A percentile compares a stretch with the other conserved stretches of the same genome.
These are phyloP conservation scores for Omphaloscelis lunosa DNA, from an alignment of 2,888 invertebrate species.

Conservation along the genomic window DNA sequence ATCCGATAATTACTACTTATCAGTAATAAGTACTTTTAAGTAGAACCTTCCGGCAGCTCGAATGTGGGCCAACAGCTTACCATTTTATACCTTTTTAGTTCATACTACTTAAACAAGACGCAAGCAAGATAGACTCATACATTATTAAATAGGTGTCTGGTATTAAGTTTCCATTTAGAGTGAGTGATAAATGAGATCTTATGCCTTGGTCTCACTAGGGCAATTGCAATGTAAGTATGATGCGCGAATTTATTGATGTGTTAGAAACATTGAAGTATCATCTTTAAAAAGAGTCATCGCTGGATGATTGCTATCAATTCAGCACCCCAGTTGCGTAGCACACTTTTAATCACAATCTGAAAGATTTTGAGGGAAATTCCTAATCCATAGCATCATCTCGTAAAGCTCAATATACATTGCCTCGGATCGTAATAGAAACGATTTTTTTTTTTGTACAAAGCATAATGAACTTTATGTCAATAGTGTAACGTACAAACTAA, in stretches of 20 bases:
- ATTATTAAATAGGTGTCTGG: constrained; percentile 8
- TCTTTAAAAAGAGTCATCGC: neutral
- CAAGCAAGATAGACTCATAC: constrained; percentile 2
- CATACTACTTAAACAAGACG: neutral
- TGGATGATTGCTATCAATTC: neutral
- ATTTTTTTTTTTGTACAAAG: too few relatives aligned
- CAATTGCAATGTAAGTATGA: neutral
- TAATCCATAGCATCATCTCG: neutral
- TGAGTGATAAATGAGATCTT: constrained; percentile 2
- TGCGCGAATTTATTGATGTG: neutral
- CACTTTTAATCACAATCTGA: neutral
- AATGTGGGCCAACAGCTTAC: constrained; percentile 18
- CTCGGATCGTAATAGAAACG: too few relatives aligned
- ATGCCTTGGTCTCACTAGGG: neutral
- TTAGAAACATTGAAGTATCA: neutral
- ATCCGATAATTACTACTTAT: neutral
- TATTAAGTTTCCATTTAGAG: constrained; percentile 5
- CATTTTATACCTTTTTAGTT: constrained; percentile 1
- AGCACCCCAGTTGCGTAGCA: neutral
- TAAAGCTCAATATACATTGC: too few relatives aligned
- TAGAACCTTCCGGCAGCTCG: neutral
- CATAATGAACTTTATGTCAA: too few relatives aligned
- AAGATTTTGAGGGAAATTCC: neutral
- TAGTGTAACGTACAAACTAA: too few relatives aligned
- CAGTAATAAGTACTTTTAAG: neutral